These are phyloP conservation scores for Drosophila bipectinata DNA, from an alignment of 1,140 invertebrate species.

Conservation along the genomic window DNA sequence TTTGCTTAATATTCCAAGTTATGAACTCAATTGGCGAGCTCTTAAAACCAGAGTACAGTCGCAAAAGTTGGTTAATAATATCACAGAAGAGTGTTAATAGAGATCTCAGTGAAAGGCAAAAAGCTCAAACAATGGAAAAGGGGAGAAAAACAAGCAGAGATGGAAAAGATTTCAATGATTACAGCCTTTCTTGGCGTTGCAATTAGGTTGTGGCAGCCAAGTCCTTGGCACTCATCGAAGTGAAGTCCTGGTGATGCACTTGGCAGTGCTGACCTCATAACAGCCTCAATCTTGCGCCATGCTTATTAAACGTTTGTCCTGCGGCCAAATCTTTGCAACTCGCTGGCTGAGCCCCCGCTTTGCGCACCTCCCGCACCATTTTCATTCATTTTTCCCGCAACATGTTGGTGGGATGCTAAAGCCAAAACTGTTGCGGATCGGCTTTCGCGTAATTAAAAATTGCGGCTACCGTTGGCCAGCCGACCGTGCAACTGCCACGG, in stretches of 20 bases:
- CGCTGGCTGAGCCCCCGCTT: constrained; percentile 41
- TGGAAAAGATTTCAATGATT: constrained; percentile 15
- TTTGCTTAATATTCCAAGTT: constrained; percentile 50
- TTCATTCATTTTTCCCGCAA: constrained; percentile 40
- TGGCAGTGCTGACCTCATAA: constrained; percentile 26
- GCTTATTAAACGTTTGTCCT: constrained; percentile 73
- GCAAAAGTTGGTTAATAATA: constrained; percentile 58
- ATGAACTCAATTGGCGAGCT: constrained; percentile 42
- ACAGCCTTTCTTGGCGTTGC: constrained; percentile 15
- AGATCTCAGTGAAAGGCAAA: not conserved
- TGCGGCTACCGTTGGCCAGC: constrained; percentile 58
- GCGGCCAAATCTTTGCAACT: constrained; percentile 66
- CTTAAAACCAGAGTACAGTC: constrained; percentile 16
- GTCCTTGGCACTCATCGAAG: constrained; percentile 14
- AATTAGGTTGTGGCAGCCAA: constrained; percentile 16
- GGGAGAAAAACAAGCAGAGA: constrained; percentile 6
- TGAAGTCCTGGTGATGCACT: constrained; percentile 25
- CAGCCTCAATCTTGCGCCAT: constrained; percentile 18
- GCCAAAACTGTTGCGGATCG: constrained; percentile 79
- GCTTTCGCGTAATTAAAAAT: constrained; percentile 82
- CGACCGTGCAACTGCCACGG: constrained; percentile 13
- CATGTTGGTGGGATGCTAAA: constrained; percentile 51
- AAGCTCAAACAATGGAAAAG: constrained; percentile 8
- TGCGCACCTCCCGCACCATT: constrained; percentile 14
- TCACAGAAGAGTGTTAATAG: constrained; percentile 52